Base-by-base conservation (phyloP, 1,140 invertebrate genomes). In the Asobara japonica region DNA sequence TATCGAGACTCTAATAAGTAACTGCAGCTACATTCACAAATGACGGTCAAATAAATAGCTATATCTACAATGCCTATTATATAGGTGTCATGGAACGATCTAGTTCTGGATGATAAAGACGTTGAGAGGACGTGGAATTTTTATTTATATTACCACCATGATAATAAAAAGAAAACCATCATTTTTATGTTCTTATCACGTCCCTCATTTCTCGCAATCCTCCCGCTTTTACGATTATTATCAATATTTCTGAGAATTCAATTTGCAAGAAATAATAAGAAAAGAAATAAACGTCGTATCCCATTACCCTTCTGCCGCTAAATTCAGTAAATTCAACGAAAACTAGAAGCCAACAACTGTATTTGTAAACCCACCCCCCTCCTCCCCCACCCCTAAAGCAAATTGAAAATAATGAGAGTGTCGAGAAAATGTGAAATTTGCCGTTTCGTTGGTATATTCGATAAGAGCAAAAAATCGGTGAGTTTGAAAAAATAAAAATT, bases 391-490 rank as follows among this genome's bases (percentile, higher is more conserved):
- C 16, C 29, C 29, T 0, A 56, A 56, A 56, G 27, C 5, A 22
- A 27, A 72, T 33, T 27, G 62, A 25, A 62, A 29, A 74, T 67
- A 64, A 62, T 51, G 64, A 74, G 48, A 61, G 13, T 48, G 13
- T 65, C 64, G 18, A 74, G 25, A 25, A 74, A 71, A 67, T 74
- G 73, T 62, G 18, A 25, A 38, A 70, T 60, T 2, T 74, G 68
- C 25, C 68, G 68, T 11, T 48, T 70, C 41, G 27, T 62, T 16
- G 68, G 51, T 30, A 41, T 74, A 11, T 45, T 68, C 16, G 73
- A 74, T 2, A 74, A 67, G 65, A 71, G 66, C 41, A 74, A 74
- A 60, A 70, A 70, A 74, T 74, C 69, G n/a, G 73, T 74, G 60
- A 74, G 73, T 61, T 22, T 1, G 18, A 22, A 22, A 56, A 13